phyloP scores from a whole-genome alignment of 2,113 vertebrate genomes.

The Crotalus horridus region DNA sequence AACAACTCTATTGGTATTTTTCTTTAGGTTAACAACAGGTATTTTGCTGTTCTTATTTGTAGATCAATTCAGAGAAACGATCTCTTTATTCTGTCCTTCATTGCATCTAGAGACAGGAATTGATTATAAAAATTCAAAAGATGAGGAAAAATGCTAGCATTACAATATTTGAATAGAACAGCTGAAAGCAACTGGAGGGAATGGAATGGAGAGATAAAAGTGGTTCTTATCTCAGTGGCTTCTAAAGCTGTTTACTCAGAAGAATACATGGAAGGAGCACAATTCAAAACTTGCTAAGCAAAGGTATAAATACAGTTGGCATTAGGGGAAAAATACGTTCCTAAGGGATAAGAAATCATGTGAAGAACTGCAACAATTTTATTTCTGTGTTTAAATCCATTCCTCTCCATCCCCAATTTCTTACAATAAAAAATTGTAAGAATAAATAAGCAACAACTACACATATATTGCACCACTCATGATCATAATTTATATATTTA shows the following conservation, averaged over 20 bases:
- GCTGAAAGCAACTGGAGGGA: slow-evolving; percentile 31
- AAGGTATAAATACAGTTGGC: slow-evolving; percentile 2
- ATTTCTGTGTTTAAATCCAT: neutral
- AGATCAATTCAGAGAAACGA: slow-evolving; percentile 15
- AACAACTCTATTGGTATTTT: neutral
- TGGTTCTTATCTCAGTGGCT: slow-evolving; percentile 36
- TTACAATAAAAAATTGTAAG: neutral
- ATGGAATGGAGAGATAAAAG: slow-evolving; percentile 4
- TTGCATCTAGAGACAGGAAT: slow-evolving; percentile 26
- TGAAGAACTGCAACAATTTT: neutral
- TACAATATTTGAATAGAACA: slow-evolving; percentile 37
- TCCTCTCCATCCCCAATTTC: neutral
- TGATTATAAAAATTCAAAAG: slow-evolving; percentile 35
- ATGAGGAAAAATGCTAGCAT: neutral
- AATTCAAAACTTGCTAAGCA: slow-evolving; percentile 17
- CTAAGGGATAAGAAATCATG: neutral
- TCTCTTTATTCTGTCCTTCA: slow-evolving; percentile 26
- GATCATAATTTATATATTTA: neutral
- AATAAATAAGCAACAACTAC: neutral
- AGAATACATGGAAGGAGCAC: slow-evolving; percentile 20
- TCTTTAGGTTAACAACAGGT: neutral
- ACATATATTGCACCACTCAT: neutral
- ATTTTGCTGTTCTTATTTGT: neutral
- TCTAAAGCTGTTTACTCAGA: slow-evolving; percentile 10
- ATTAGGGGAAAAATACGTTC: neutral